Percentiles rank a stretch among this genome's conserved stretches.
Evolutionary conservation across 23 tunicate species (phyloP).

Genomic region (Halocynthia roretzi): DNA sequence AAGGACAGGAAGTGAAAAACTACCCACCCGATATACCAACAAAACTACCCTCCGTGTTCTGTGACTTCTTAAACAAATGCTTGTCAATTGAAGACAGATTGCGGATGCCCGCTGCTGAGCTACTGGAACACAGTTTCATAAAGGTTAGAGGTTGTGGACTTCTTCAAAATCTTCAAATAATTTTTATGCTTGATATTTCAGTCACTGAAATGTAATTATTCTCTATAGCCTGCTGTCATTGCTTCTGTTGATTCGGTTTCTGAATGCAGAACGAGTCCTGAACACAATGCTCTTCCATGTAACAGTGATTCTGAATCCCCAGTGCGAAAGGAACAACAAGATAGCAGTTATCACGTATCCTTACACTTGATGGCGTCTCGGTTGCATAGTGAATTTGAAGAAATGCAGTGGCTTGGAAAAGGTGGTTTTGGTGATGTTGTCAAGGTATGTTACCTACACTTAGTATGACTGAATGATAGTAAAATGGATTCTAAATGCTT

Average conservation of each 20-base stretch:
- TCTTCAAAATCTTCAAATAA: not conserved
- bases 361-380: constrained; percentile 23
- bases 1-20: constrained; percentile 35
- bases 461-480: not conserved
- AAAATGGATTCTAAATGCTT: no score
- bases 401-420: constrained; percentile 80
- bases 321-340: not conserved
- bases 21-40: constrained; percentile 65
- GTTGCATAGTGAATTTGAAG: constrained; percentile 66
- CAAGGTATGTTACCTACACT: constrained; percentile 26
- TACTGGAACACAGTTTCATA: constrained; percentile 66
- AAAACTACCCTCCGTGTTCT: constrained; percentile 41
- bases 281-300: not conserved
- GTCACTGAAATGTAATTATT: not conserved
- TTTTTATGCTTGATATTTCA: not conserved
- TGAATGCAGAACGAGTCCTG: not conserved
- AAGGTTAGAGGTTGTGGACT: constrained; percentile 31
- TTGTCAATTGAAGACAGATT: constrained; percentile 49
- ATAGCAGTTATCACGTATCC: not conserved
- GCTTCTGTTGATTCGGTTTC: not conserved
- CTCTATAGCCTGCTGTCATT: constrained; percentile 1
- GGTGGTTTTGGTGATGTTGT: constrained; percentile 89
- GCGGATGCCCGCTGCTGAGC: constrained; percentile 36
- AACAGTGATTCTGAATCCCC: not conserved
- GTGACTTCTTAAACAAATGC: constrained; percentile 70